A percentile compares a stretch with the other conserved stretches of the same genome.
Evolutionary conservation across 2,113 vertebrate genomes (phyloP).

Genomic region (Bucco capensis): DNA sequence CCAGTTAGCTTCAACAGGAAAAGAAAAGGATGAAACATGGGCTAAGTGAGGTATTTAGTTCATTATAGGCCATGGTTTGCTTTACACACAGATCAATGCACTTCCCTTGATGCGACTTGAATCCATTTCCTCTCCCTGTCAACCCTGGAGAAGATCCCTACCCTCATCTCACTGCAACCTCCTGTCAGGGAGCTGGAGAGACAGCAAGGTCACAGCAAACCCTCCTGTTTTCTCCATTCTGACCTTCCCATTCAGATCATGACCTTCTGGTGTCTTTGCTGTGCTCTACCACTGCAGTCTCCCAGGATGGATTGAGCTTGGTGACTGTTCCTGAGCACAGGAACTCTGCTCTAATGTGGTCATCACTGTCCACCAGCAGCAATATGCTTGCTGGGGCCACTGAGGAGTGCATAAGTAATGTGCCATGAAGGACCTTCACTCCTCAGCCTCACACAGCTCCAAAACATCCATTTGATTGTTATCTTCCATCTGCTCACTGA

Average conservation of each 20-base stretch:
- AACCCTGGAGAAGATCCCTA: no score
- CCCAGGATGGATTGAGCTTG: not conserved
- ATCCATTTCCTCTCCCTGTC: no score
- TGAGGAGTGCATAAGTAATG: not conserved
- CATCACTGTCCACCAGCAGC: not conserved
- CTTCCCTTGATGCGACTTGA: no score
- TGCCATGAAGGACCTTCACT: not conserved
- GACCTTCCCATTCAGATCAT: not conserved
- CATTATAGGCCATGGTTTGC: accelerated
- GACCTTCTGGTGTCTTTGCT: not conserved
- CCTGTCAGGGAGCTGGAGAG: no score
- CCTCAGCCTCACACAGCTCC: not conserved
- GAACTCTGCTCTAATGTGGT: not conserved
- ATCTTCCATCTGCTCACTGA: not conserved
- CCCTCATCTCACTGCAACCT: no score
- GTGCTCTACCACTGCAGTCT: not conserved
- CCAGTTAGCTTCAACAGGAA: not conserved
- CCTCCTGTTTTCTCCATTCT: not conserved
- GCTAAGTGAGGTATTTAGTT: not conserved
- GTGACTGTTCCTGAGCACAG: not conserved
- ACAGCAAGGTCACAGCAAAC: conserved; percentile 16
- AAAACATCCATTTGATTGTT: not conserved
- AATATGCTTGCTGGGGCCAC: not conserved
- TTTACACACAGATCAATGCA: no score
- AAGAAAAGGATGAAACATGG: not conserved